These are phyloP conservation scores for Apoda limacodes DNA, from an alignment of 2,888 invertebrate genomes.

Conservation along the genomic window DNA sequence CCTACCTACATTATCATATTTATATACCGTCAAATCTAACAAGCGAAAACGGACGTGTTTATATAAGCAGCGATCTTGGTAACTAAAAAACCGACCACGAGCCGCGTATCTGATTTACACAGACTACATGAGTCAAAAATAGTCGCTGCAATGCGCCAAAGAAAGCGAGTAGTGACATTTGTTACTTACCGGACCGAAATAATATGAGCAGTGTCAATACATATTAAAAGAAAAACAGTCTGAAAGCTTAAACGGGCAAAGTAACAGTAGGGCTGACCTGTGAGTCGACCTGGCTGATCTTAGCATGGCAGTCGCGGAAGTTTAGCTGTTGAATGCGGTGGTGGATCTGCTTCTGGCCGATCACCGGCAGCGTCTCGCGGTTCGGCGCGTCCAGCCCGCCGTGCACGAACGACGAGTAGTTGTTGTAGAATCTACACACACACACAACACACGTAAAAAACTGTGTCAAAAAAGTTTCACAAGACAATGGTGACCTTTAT, in stretches of 20 bases:
- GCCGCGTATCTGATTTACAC: too few relatives aligned
- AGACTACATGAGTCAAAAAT: background rate
- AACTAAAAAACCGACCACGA: too few relatives aligned
- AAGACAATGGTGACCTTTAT: too few relatives aligned
- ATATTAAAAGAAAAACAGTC: too few relatives aligned
- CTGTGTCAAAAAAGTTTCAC: too few relatives aligned
- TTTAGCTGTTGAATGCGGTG: slow-evolving; percentile 95
- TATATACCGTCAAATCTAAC: too few relatives aligned
- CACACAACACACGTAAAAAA: slow-evolving; percentile 1
- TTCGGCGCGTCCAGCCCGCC: slow-evolving; percentile 88
- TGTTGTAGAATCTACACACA: slow-evolving; percentile 88
- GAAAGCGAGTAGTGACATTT: background rate
- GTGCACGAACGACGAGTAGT: slow-evolving; percentile 96
- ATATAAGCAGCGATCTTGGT: too few relatives aligned
- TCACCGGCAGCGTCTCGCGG: slow-evolving; percentile 84
- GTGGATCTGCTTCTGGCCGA: slow-evolving; percentile 95
- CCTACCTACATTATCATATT: too few relatives aligned
- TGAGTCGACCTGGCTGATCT: slow-evolving; percentile 84
- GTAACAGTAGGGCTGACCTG: background rate
- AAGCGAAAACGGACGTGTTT: too few relatives aligned
- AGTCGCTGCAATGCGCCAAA: background rate
- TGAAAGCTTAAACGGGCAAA: too few relatives aligned
- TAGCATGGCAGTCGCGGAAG: slow-evolving; percentile 97
- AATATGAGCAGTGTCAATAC: too few relatives aligned
- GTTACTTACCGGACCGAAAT: background rate